phyloP scores from a whole-genome alignment of 2,113 vertebrate species.

The Halcyon malimbica region DNA sequence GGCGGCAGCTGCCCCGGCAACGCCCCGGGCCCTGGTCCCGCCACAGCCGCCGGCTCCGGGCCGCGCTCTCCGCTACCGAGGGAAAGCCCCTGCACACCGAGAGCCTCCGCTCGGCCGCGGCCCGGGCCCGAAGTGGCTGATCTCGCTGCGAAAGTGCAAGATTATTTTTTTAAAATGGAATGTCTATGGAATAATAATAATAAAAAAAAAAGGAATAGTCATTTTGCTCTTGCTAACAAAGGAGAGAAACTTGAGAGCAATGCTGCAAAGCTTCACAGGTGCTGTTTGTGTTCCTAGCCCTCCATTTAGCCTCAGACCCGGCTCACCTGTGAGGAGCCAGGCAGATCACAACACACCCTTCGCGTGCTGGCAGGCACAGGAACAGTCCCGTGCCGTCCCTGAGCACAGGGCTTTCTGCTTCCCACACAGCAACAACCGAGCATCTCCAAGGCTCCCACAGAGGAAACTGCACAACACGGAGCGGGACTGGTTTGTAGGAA shows the following conservation, averaged over 20 bases:
- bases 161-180: background rate
- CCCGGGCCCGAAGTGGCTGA: too few relatives aligned
- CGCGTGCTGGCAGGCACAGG: background rate
- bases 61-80: too few relatives aligned
- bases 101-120: too few relatives aligned
- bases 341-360: background rate
- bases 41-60: too few relatives aligned
- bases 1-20: too few relatives aligned
- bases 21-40: too few relatives aligned
- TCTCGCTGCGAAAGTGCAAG: background rate
- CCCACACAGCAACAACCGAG: background rate
- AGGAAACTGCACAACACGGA: background rate
- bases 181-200: too few relatives aligned
- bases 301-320: background rate
- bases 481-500: background rate
- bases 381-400: background rate
- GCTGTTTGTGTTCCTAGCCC: background rate
- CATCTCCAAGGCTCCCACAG: background rate
- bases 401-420: background rate
- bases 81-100: too few relatives aligned
- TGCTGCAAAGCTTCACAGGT: background rate
- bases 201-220: background rate
- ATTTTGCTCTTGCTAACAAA: background rate
- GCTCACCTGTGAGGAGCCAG: background rate
- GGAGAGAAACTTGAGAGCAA: background rate